A percentile compares a stretch with the other conserved stretches of the same genome.
Evolutionary conservation across 1,140 invertebrate genomes (phyloP).

Genomic region (Hypothenemus hampei): DNA sequence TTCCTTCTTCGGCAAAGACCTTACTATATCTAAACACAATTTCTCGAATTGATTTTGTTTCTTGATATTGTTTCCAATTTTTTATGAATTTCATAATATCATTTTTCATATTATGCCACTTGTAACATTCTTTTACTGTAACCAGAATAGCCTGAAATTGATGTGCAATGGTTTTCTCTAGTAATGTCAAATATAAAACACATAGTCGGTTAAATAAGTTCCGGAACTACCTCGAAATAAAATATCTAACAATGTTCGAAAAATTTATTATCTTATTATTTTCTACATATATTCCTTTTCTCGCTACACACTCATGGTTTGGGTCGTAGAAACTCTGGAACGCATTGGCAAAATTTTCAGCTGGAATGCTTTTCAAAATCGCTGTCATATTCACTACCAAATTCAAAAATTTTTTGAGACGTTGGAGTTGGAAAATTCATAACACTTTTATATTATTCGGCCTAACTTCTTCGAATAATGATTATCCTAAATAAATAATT

Average conservation of each 20-base stretch:
- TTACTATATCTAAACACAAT: conserved; percentile 12
- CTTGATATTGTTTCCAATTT: conserved; percentile 40
- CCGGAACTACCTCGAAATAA: too few species aligned
- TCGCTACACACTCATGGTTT: too few species aligned
- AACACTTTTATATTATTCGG: conserved; percentile 40
- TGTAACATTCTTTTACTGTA: conserved; percentile 9
- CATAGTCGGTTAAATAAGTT: too few species aligned
- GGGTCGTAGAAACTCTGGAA: too few species aligned
- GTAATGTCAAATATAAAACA: neutral
- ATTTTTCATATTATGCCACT: conserved; percentile 37
- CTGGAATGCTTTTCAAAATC: neutral
- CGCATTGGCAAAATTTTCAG: too few species aligned
- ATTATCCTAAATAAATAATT: conserved; percentile 44
- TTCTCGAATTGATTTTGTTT: conserved; percentile 27
- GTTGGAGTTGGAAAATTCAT: conserved; percentile 35
- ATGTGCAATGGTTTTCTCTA: conserved; percentile 3
- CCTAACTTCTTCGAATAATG: conserved; percentile 42
- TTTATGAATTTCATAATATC: conserved; percentile 38
- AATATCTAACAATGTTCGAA: too few species aligned
- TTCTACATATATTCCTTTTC: too few species aligned
- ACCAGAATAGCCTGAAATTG: conserved; percentile 3
- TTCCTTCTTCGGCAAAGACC: conserved; percentile 16
- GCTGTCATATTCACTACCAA: neutral
- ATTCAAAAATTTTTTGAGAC: conserved; percentile 33
- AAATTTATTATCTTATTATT: too few species aligned